phyloP scores from a whole-genome alignment of 2,797 vertebrate species.

The Lindbergichthys nudifrons region DNA sequence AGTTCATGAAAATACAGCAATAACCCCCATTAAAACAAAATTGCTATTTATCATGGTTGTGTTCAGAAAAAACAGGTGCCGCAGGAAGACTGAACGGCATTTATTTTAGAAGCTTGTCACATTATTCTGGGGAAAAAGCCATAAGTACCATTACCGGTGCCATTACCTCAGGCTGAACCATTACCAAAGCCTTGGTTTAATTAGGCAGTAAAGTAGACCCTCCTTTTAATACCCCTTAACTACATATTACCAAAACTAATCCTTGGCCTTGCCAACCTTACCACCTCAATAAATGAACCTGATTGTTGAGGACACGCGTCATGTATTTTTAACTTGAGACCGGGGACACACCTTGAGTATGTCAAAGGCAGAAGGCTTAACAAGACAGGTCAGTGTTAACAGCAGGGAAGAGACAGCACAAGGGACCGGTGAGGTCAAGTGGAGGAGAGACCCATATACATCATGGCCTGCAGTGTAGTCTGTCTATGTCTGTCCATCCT shows the following conservation, averaged over 20 bases:
- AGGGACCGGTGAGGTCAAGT: background rate
- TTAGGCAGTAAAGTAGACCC: constrained; percentile 34
- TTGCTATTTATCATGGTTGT: background rate
- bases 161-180: constrained; percentile 27
- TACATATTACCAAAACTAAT: constrained; percentile 19
- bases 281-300: constrained; percentile 26
- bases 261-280: background rate
- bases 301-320: constrained; percentile 29
- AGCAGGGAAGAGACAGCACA: background rate
- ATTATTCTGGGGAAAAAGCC: constrained; percentile 20
- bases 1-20: constrained; percentile 1
- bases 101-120: constrained; percentile 10
- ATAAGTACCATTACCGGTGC: background rate
- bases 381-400: constrained; percentile 7
- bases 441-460: background rate
- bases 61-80: background rate
- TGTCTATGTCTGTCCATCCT: background rate
- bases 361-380: background rate
- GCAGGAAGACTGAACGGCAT: background rate
- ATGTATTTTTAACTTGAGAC: constrained; percentile 28
- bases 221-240: background rate
- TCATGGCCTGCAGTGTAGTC: background rate
- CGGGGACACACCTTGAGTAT: constrained; percentile 8
- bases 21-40: background rate
- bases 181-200: constrained; percentile 46